Evolutionary conservation across 2,888 invertebrate genomes (phyloP).

Genomic region (Tetragonula carbonaria): DNA sequence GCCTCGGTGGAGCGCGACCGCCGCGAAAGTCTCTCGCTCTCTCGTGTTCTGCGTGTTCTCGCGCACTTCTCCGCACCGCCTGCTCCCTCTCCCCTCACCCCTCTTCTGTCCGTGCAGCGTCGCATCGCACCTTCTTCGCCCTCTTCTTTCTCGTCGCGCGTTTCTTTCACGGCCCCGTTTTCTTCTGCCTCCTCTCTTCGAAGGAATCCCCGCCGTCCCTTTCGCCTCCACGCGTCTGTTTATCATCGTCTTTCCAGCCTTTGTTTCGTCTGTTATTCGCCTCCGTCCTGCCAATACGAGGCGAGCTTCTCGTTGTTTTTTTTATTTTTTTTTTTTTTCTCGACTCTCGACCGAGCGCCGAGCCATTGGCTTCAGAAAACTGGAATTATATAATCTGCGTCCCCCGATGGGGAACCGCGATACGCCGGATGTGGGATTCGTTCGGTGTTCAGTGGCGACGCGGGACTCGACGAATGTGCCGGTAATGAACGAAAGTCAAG

Average conservation of each 20-base stretch:
- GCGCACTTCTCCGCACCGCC: constrained; percentile 1
- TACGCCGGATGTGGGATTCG: neutral
- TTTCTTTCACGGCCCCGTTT: neutral
- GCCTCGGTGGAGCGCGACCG: constrained; percentile 40
- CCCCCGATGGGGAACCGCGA: neutral
- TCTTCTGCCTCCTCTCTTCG: too few species aligned
- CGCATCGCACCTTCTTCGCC: neutral
- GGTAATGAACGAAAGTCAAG: too few species aligned
- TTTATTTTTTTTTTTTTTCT: too few species aligned
- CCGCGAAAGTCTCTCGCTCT: constrained; percentile 40
- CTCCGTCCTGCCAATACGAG: neutral
- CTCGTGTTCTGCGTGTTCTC: constrained; percentile 23
- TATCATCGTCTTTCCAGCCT: too few species aligned
- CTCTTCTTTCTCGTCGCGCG: neutral
- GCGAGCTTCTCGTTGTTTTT: neutral
- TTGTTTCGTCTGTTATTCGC: neutral
- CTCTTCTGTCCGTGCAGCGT: too few species aligned
- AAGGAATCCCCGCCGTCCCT: neutral
- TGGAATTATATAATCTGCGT: neutral
- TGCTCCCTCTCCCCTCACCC: neutral
- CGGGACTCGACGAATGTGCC: neutral
- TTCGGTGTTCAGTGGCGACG: too few species aligned
- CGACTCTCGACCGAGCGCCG: neutral
- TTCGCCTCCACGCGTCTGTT: neutral
- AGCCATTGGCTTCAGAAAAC: neutral